phyloP scores from a whole-genome alignment of 2,888 invertebrate species.

The Ypsolopha scabrella region DNA sequence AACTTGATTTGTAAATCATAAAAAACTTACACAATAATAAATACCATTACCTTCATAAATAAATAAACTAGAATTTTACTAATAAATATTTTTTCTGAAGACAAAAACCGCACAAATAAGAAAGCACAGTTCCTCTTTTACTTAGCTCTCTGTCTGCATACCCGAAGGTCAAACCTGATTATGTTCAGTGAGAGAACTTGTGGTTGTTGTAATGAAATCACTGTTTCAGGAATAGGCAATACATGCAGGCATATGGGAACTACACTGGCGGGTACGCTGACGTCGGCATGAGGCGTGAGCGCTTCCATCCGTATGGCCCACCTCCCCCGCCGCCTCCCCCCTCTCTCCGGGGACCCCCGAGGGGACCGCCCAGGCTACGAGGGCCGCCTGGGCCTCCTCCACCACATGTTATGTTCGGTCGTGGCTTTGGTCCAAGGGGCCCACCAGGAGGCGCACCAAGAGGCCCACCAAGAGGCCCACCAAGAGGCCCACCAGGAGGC shows the following conservation, averaged over 20 bases:
- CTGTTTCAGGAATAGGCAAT: conserved; percentile 27
- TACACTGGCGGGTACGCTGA: conserved; percentile 22
- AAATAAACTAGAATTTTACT: no score
- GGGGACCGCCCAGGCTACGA: neutral
- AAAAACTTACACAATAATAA: no score
- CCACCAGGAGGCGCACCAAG: conserved; percentile 13
- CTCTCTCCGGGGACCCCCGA: neutral
- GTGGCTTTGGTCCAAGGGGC: conserved; percentile 22
- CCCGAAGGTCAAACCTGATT: no score
- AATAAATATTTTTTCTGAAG: no score
- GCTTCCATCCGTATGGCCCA: neutral
- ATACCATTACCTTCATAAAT: no score
- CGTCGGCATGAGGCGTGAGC: neutral
- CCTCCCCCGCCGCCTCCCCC: neutral
- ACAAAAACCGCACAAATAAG: no score
- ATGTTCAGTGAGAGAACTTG: no score
- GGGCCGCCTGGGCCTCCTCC: neutral
- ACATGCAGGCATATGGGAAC: conserved; percentile 37
- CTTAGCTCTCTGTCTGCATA: no score
- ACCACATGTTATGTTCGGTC: neutral
- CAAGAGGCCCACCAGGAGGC: neutral
- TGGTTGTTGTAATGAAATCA: neutral
- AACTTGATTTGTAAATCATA: no score
- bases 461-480: conserved; percentile 14
- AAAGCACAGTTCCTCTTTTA: no score